Percentiles rank a stretch among this genome's conserved stretches.
Conservation (phyloP, 2,113 vertebrate species). For the Bufo bufo region DNA sequence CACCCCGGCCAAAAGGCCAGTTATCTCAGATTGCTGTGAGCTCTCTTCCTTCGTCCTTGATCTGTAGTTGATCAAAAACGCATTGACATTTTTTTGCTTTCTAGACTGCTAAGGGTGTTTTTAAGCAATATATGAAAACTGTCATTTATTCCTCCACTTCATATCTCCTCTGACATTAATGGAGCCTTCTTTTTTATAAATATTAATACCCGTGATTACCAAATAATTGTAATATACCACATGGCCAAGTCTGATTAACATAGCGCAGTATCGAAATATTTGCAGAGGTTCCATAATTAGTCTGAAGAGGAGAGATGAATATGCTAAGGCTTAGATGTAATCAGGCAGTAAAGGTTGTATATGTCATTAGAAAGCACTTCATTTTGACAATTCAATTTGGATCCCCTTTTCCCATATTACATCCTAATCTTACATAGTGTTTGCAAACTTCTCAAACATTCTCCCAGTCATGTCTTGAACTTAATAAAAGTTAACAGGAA, state of each 20-base stretch:
- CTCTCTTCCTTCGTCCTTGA: too few relatives aligned
- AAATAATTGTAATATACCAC: slow-evolving; percentile 23
- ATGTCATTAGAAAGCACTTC: not conserved
- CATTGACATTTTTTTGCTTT: not conserved
- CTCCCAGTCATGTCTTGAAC: not conserved
- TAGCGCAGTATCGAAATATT: slow-evolving; percentile 8
- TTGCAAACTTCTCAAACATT: slow-evolving; percentile 19
- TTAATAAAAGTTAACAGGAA: not conserved
- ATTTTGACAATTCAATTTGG: slow-evolving; percentile 33
- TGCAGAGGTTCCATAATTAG: slow-evolving; percentile 20
- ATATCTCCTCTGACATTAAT: not conserved
- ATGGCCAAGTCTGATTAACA: slow-evolving; percentile 16
- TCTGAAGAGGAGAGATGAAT: slow-evolving; percentile 8
- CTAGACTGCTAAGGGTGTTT: not conserved
- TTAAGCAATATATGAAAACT: slow-evolving; percentile 3
- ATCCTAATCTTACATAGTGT: slow-evolving; percentile 21
- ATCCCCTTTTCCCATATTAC: slow-evolving; percentile 2
- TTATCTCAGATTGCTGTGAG: too few relatives aligned
- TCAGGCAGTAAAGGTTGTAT: slow-evolving; percentile 24
- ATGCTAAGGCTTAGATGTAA: slow-evolving; percentile 31
- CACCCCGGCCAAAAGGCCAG: too few relatives aligned
- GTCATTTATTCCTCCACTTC: not conserved
- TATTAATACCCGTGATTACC: slow-evolving; percentile 3
- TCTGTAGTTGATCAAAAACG: too few relatives aligned
- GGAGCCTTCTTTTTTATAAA: not conserved